Percentiles rank a stretch among this genome's conserved stretches.
Evolutionary conservation across 1,140 invertebrate species (phyloP).

Genomic region (Drosophila novamexicana): DNA sequence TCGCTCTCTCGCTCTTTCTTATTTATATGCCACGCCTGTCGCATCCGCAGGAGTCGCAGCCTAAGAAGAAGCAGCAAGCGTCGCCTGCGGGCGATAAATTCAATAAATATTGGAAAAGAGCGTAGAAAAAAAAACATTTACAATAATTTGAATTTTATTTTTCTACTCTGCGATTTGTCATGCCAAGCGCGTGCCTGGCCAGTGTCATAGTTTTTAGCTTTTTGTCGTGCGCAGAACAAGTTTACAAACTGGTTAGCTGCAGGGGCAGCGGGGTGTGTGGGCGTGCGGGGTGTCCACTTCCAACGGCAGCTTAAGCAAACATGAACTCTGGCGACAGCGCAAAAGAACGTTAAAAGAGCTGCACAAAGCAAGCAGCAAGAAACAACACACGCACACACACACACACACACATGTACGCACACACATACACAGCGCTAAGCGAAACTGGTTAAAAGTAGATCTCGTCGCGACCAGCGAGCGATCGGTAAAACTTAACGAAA

Average conservation of each 20-base stretch:
- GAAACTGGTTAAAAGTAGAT: conserved; percentile 78
- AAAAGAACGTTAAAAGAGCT: conserved; percentile 46
- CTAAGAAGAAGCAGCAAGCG: background rate
- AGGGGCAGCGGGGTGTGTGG: background rate
- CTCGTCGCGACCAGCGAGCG: conserved; percentile 46
- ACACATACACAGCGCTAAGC: background rate
- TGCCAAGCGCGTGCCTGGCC: conserved; percentile 51
- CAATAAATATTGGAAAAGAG: conserved; percentile 44
- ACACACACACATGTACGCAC: conserved; percentile 5
- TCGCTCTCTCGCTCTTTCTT: background rate
- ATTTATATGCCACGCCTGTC: conserved; percentile 35
- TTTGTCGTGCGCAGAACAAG: conserved; percentile 46
- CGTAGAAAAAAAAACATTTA: conserved; percentile 34
- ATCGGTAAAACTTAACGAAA: conserved; percentile 56
- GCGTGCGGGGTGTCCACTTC: background rate
- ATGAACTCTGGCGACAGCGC: conserved; percentile 63
- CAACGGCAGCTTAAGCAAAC: conserved; percentile 63
- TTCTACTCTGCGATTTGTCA: conserved; percentile 32
- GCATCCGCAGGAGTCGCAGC: conserved; percentile 22
- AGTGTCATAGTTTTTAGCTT: conserved; percentile 41
- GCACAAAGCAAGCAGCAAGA: conserved; percentile 11
- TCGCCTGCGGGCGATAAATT: conserved; percentile 13
- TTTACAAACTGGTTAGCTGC: conserved; percentile 51
- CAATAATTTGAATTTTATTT: conserved; percentile 14
- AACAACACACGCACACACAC: conserved; percentile 14